Evolutionary conservation across 2,888 invertebrate species (phyloP).

Genomic region (Thera britannica): DNA sequence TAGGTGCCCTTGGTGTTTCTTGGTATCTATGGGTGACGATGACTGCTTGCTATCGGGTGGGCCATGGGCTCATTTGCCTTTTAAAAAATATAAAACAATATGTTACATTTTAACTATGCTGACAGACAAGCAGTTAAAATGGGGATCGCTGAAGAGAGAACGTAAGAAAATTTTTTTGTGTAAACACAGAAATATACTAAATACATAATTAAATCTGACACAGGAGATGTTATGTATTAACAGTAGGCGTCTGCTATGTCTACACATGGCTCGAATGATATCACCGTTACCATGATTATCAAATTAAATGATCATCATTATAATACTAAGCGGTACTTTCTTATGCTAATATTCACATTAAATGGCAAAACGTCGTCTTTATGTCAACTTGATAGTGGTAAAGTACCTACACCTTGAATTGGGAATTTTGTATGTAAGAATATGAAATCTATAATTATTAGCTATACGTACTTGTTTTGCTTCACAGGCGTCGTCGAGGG

Average conservation of each 20-base stretch:
- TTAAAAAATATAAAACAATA: no score
- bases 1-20: no score
- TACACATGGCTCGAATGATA: conserved; percentile 20
- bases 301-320: conserved; percentile 19
- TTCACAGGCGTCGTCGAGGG: conserved; percentile 88
- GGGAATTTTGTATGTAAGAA: not conserved
- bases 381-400: not conserved
- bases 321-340: conserved; percentile 22
- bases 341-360: conserved; percentile 8
- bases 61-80: no score
- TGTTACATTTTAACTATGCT: no score
- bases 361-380: conserved; percentile 11
- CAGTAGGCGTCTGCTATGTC: conserved; percentile 21
- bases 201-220: conserved; percentile 13
- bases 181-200: not conserved
- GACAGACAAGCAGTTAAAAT: no score
- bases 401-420: not conserved
- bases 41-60: no score
- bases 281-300: conserved; percentile 26
- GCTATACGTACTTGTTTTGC: conserved; percentile 77
- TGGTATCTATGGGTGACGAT: no score
- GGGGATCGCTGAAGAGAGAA: no score
- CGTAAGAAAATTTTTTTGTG: no score
- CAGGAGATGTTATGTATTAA: conserved; percentile 2
- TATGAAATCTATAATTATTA: not conserved